Evolutionary conservation across 2,888 invertebrate species (phyloP), one percentile per base, ranked within the genome.

Genomic region (Galerucella nymphaeae): DNA sequence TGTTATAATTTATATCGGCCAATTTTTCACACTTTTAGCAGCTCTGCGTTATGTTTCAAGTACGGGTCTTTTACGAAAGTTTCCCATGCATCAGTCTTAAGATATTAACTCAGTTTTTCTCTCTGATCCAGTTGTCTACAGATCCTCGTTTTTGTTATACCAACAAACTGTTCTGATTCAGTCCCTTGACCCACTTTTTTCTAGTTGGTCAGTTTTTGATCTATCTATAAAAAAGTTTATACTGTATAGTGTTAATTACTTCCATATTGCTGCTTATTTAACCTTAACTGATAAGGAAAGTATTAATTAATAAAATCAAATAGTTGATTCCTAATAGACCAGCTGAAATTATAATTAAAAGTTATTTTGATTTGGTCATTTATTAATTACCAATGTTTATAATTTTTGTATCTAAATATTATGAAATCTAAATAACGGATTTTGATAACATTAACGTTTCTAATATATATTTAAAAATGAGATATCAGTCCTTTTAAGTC

Each of bases 351-450:
- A 18, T 16, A 53, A 16, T 18, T n/a, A 2, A 9, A 58, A 58
- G 23, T 55, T 55, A 55, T 55, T 55, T 55, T 16, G 55, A 55
- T 55, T 55, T n/a, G 55, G 16, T 55, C 55, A 55, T 16, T 55
- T 55, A 58, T 30, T 58, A 6, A 23, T 23, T 23, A 58, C 23
- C 14, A n/a, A 10, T 58, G 14, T 30, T 23, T 13, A 30, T 9
- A 16, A 16, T 6, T 58, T 58, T 23, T 58, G 2, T 58, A 4
- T 58, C 30, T 30, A 23, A 30, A 5, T 58, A 30, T 58, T 20
- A 58, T 58, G 30, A 13, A 23, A 30, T 58, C 9, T 45, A 13
- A 45, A 13, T 45, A 45, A 45, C 45, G 45, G 11, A 45, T 45
- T 2, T 45, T 45, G 45, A 45, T 45, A 45, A 45, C 11, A 45